These are phyloP conservation scores for Sebastes baramenuke DNA, from an alignment of 2,797 vertebrate genomes.

Conservation along the genomic window DNA sequence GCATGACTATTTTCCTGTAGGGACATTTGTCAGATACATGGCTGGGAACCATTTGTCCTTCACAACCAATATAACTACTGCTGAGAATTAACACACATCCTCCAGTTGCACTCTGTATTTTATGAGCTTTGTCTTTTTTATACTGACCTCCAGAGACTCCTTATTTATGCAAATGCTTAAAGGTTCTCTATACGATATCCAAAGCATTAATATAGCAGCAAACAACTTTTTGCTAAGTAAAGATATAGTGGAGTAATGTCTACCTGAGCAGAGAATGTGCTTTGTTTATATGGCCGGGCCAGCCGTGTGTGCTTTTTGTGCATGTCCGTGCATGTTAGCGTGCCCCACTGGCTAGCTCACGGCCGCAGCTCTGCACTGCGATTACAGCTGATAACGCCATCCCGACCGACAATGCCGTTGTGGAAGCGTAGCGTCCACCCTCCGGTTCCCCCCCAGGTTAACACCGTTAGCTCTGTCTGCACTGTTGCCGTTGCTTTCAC, in stretches of 20 bases:
- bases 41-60: constrained; percentile 4
- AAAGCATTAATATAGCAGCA: background rate
- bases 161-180: background rate
- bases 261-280: background rate
- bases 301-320: too few relatives aligned
- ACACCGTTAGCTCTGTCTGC: too few relatives aligned
- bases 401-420: too few relatives aligned
- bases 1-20: constrained; percentile 13
- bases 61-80: constrained; percentile 4
- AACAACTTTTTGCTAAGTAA: background rate
- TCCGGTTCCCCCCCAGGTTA: too few relatives aligned
- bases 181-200: background rate
- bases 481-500: too few relatives aligned
- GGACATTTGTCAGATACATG: background rate
- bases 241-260: background rate
- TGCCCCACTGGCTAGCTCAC: too few relatives aligned
- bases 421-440: too few relatives aligned
- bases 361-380: too few relatives aligned
- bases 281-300: too few relatives aligned
- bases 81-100: background rate
- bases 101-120: background rate
- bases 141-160: background rate
- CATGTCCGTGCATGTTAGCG: too few relatives aligned
- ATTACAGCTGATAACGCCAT: too few relatives aligned
- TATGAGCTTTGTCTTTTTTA: background rate